phyloP scores from a whole-genome alignment of 2,888 invertebrate species.

The Dichetophora obliterata region DNA sequence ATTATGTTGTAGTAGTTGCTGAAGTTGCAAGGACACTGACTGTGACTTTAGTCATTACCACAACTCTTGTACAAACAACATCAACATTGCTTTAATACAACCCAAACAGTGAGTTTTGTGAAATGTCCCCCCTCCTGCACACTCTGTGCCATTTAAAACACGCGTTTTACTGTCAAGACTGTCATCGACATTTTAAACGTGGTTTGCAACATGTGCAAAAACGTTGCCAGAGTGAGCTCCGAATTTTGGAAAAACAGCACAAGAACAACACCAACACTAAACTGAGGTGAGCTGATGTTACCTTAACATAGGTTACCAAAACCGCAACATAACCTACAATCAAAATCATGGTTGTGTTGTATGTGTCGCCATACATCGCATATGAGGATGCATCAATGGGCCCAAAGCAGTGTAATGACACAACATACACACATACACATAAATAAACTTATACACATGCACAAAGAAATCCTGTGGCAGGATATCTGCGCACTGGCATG shows the following conservation, averaged over 20 bases:
- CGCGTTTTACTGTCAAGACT: constrained; percentile 12
- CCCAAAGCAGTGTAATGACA: too few relatives aligned
- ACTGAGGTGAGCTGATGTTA: not conserved
- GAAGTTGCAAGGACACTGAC: not conserved
- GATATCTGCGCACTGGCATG: too few relatives aligned
- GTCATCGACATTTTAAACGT: constrained; percentile 26
- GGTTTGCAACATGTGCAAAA: not conserved
- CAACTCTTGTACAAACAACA: not conserved
- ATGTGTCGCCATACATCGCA: too few relatives aligned
- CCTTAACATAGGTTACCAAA: constrained; percentile 7
- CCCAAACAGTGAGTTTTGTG: not conserved
- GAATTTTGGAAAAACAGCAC: not conserved
- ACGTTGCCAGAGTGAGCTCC: too few relatives aligned
- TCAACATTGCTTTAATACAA: not conserved
- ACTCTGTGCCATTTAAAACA: not conserved
- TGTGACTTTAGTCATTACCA: constrained; percentile 4
- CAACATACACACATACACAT: too few relatives aligned
- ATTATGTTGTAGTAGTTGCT: not conserved
- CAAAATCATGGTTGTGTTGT: not conserved
- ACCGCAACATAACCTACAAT: constrained; percentile 25
- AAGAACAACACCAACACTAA: not conserved
- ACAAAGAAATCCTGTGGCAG: too few relatives aligned
- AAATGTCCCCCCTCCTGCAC: too few relatives aligned
- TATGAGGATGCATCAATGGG: too few relatives aligned
- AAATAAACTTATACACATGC: too few relatives aligned